Conservation (phyloP, 2,797 vertebrate species). For the Spheniscus humboldti region DNA sequence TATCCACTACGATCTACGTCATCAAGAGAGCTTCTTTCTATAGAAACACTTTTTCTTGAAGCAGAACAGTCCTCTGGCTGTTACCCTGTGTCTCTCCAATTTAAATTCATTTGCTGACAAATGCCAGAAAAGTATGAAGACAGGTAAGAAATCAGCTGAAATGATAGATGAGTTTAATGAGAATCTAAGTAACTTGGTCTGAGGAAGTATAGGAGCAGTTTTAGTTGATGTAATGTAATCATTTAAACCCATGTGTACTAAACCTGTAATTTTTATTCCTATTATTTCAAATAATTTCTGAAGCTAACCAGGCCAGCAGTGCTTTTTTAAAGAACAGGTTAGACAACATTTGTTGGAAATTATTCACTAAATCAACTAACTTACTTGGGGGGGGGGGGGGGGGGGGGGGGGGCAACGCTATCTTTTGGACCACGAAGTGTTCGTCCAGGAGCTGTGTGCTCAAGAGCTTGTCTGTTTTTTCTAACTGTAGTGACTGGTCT, state of each 20-base stretch:
- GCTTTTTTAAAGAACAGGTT: neutral
- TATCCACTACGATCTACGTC: neutral
- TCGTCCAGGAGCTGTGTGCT: neutral
- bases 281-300: neutral
- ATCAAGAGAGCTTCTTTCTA: neutral
- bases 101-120: neutral
- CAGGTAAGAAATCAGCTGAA: neutral
- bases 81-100: neutral
- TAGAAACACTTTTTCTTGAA: neutral
- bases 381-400: neutral
- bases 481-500: neutral
- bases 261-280: neutral
- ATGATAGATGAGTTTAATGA: neutral
- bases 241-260: neutral
- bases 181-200: neutral
- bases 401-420: fast-evolving
- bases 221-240: neutral
- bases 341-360: neutral
- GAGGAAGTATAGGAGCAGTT: neutral
- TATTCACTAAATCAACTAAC: neutral
- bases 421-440: neutral
- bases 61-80: neutral
- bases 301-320: neutral
- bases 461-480: neutral
- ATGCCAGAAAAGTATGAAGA: neutral